Conservation (phyloP, 2,797 vertebrate species). For the Emys orbicularis region DNA sequence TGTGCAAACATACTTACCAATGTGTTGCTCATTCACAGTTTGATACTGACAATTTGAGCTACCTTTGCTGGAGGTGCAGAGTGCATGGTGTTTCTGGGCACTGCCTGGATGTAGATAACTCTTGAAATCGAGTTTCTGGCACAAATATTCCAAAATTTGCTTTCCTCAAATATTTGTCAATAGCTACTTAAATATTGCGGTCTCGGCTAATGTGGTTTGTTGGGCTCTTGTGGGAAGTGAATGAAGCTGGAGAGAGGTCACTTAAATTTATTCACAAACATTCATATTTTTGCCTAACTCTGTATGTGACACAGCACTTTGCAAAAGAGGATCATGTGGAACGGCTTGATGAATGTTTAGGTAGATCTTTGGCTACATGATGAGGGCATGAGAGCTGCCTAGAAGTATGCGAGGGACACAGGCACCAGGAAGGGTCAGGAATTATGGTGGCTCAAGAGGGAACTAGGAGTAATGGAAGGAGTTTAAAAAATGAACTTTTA, state of each 20-base stretch:
- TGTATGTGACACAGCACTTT: accelerated
- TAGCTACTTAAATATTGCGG: not conserved
- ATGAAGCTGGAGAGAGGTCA: not conserved
- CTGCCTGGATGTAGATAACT: not conserved
- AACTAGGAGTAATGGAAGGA: not conserved
- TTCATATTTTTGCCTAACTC: accelerated
- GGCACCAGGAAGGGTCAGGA: not conserved
- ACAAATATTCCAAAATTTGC: not conserved
- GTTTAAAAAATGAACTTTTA: not conserved
- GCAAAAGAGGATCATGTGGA: not conserved
- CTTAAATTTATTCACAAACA: not conserved
- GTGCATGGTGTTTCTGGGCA: not conserved
- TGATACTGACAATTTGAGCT: not conserved
- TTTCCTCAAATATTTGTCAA: not conserved
- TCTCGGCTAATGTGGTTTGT: not conserved
- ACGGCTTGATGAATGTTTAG: not conserved
- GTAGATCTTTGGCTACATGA: not conserved
- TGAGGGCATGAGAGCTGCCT: not conserved
- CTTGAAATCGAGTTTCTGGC: not conserved
- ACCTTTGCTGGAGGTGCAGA: not conserved
- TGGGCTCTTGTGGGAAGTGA: not conserved
- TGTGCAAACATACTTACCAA: not conserved
- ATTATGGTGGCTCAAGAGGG: accelerated
- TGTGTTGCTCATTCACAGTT: not conserved
- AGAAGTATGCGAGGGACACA: not conserved